Evolutionary conservation across 2,888 invertebrate species (phyloP).

Genomic region (Ctena decussata): DNA sequence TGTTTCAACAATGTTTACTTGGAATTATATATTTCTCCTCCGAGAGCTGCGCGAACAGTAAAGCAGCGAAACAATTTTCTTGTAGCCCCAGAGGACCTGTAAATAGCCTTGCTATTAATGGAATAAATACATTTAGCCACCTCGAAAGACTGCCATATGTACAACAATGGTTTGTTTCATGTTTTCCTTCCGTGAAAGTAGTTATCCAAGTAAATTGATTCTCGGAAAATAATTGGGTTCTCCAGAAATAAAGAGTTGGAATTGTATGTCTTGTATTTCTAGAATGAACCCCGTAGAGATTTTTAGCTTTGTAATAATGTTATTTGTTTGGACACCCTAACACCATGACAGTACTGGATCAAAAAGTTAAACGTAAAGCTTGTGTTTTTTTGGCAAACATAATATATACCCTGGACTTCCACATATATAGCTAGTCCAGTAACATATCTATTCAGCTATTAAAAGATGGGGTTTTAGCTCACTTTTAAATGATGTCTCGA

Average conservation of each 20-base stretch:
- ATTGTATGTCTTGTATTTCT: too few relatives aligned
- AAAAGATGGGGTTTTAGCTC: too few relatives aligned
- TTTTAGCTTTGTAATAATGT: too few relatives aligned
- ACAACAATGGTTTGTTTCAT: neutral
- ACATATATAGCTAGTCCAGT: too few relatives aligned
- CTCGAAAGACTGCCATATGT: conserved; percentile 4
- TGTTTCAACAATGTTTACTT: neutral
- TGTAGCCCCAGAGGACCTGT: neutral
- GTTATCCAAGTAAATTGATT: neutral
- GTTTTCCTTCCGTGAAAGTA: neutral
- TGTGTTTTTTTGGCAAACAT: too few relatives aligned
- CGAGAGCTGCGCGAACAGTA: neutral
- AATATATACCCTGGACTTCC: too few relatives aligned
- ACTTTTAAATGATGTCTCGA: too few relatives aligned
- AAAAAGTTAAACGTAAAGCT: too few relatives aligned
- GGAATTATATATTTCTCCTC: neutral
- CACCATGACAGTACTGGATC: too few relatives aligned
- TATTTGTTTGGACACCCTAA: too few relatives aligned
- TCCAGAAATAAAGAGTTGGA: neutral
- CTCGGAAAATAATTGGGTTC: conserved; percentile 10
- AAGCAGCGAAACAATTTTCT: neutral
- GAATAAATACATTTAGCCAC: conserved; percentile 9
- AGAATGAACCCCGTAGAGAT: too few relatives aligned
- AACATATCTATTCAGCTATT: too few relatives aligned
- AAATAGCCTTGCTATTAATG: conserved; percentile 3